Evolutionary conservation across 1,140 invertebrate species (phyloP), one percentile per base, ranked within the genome.

Genomic region (Samia ricini): DNA sequence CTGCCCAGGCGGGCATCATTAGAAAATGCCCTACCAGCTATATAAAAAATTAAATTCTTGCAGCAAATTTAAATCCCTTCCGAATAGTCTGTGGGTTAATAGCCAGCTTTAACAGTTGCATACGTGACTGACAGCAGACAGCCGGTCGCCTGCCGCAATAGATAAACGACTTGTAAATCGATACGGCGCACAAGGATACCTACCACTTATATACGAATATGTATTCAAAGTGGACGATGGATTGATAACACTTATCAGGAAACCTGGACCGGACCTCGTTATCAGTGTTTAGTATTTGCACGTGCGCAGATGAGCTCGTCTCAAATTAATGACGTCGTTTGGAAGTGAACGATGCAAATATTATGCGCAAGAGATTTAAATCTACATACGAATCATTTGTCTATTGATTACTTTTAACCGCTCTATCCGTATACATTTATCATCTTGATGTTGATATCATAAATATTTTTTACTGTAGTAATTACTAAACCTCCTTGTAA

Each of bases 121-220:
- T 76, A 80, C 71, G 77, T 80, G 77, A 78, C 71, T 80, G 77
- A 78, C 71, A 60, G 63, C 56, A 80, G 77, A 80, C 77, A 74
- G 69, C 67, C 60, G 73, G 77, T 69, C 77, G 76, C 77, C 77
- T 22, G 48, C 26, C 23, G 42, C 56, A 69, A 73, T 74, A 67
- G 67, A 68, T 63, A 67, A 48, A 57, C n/a, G 49, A 58, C 56
- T 60, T 52, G 52, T 63, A 57, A 49, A 68, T 66, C 51, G 51
- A 52, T 52, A 52, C 15, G 8, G n/a, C n/a, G n/a, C n/a, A n/a
- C n/a, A n/a, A n/a, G n/a, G n/a, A n/a, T 21, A 52, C 20, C 51
- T 26, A 26, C 26, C 26, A 42, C 33, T 42, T 42, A 42, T 42
- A 7, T 15, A 12, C 33, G 12, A 15, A 10, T 4, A 42, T 15